Evolutionary conservation across 2,113 vertebrate species (phyloP).

Genomic region (Plecturocebus donacophilus): DNA sequence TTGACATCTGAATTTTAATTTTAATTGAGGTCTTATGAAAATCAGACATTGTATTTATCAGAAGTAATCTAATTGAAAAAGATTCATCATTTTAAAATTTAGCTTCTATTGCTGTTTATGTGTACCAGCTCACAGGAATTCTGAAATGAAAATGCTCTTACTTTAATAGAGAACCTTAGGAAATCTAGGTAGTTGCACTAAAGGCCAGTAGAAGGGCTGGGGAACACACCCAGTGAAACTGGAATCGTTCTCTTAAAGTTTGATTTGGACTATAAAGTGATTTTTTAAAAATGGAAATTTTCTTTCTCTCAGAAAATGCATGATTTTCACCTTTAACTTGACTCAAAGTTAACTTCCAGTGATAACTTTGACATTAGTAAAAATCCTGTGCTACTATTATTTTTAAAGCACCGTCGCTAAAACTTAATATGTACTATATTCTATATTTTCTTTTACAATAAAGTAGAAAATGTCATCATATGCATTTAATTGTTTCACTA

Average conservation of each 20-base stretch:
- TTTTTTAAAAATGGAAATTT: not conserved
- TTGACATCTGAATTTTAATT: not conserved
- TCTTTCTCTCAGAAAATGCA: not conserved
- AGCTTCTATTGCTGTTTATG: not conserved
- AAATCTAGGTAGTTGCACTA: not conserved
- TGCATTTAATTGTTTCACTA: not conserved
- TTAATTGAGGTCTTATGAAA: not conserved
- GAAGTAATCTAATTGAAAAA: not conserved
- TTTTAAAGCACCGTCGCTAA: conserved; percentile 61
- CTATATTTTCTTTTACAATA: conserved; percentile 33
- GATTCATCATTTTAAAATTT: not conserved
- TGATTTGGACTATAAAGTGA: not conserved
- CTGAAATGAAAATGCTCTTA: not conserved
- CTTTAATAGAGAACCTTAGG: not conserved
- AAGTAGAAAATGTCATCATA: not conserved
- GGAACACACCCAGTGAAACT: not conserved
- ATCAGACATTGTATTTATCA: not conserved
- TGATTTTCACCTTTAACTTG: conserved; percentile 64
- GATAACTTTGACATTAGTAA: conserved; percentile 39
- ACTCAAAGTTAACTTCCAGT: conserved; percentile 57
- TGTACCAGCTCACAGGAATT: not conserved
- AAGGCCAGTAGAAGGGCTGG: not conserved
- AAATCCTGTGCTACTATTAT: not conserved
- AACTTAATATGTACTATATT: conserved; percentile 30
- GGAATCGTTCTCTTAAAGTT: not conserved